phyloP scores from a whole-genome alignment of 2,113 vertebrate genomes.

The Cyrtonyx montezumae region DNA sequence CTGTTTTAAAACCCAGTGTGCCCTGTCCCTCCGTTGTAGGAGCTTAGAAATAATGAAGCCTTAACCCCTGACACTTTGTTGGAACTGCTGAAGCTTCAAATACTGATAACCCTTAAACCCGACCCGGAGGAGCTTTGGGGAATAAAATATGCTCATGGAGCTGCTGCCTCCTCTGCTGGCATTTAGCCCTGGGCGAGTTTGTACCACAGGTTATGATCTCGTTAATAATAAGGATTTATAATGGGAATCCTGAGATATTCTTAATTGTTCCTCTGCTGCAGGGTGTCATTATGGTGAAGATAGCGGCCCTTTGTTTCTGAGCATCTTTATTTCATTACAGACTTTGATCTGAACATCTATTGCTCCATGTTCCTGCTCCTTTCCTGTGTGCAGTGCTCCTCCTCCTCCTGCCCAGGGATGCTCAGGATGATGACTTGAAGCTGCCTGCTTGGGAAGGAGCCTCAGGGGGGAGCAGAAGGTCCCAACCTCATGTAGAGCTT shows the following conservation, averaged over 20 bases:
- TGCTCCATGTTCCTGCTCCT: neutral
- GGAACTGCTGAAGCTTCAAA: slow-evolving; percentile 20
- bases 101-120: slow-evolving; percentile 12
- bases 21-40: neutral
- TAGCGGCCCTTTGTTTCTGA: rapidly evolving
- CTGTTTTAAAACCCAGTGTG: neutral
- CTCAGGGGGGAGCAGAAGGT: neutral
- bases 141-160: slow-evolving; percentile 1
- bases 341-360: neutral
- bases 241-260: slow-evolving; percentile 27
- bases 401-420: neutral
- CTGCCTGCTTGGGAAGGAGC: neutral
- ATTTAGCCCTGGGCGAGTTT: neutral
- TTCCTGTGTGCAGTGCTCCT: neutral
- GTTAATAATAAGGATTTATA: slow-evolving; percentile 48
- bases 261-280: slow-evolving; percentile 31
- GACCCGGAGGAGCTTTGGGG: neutral
- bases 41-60: slow-evolving; percentile 5
- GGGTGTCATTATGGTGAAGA: neutral
- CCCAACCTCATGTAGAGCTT: rapidly evolving
- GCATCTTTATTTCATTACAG: slow-evolving; percentile 26
- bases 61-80: neutral
- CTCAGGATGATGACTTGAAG: neutral
- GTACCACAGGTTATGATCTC: slow-evolving; percentile 23
- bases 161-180: neutral